Conservation (phyloP, 2,888 invertebrate species). For the Poecilobothrus nobilitatus region DNA sequence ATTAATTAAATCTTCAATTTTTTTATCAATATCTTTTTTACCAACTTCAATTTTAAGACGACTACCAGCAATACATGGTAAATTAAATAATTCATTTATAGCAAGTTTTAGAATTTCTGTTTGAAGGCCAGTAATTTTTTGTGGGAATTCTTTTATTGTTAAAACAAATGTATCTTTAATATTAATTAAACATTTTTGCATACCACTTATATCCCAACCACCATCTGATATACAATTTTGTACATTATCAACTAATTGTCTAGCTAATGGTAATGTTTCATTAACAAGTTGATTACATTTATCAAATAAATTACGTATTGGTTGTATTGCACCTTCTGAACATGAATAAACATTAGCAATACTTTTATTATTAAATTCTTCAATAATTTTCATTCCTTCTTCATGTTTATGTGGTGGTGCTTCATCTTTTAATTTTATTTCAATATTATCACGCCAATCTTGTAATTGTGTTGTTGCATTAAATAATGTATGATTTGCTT, state of each 20-base stretch:
- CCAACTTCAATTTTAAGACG: constrained; percentile 5
- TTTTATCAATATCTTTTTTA: not conserved
- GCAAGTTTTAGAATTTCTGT: not conserved
- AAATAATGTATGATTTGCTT: constrained; percentile 10
- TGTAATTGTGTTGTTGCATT: constrained; percentile 11
- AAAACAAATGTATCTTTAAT: not conserved
- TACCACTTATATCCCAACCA: not conserved
- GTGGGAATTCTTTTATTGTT: not conserved
- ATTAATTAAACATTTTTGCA: not conserved
- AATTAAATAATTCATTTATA: constrained; percentile 1
- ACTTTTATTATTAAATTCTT: constrained; percentile 7
- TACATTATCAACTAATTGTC: not conserved
- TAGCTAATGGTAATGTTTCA: constrained; percentile 8
- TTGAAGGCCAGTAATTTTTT: not conserved
- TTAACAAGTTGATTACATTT: not conserved
- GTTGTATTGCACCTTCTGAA: constrained; percentile 4
- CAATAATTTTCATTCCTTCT: not conserved
- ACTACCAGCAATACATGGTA: constrained; percentile 6
- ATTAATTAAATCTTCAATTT: not conserved
- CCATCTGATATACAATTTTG: not conserved
- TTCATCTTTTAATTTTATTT: not conserved
- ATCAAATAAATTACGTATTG: constrained; percentile 7
- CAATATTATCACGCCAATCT: not conserved
- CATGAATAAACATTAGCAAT: not conserved
- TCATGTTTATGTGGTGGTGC: not conserved